Conservation (phyloP, 2,113 vertebrate species). For the Coreoperca whiteheadi region DNA sequence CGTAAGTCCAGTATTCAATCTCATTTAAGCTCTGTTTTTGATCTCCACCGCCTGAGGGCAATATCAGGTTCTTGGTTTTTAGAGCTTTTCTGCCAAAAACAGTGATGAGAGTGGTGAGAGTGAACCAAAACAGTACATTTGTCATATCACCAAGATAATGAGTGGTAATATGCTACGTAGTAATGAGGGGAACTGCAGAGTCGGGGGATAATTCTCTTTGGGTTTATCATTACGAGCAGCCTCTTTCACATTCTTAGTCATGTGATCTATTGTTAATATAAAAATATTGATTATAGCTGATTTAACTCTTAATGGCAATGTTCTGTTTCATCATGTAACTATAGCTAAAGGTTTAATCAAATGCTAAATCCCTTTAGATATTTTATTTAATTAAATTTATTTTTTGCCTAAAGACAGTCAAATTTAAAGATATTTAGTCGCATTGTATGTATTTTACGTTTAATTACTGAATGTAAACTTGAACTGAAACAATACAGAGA, state of each 20-base stretch:
- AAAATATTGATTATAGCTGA: neutral
- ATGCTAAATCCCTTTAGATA: neutral
- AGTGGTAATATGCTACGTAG: neutral
- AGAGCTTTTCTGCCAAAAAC: neutral
- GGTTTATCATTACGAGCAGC: neutral
- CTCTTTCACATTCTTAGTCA: neutral
- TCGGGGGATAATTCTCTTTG: neutral
- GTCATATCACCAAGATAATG: neutral
- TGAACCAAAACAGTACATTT: neutral
- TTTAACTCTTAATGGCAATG: neutral
- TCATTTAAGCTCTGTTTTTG: neutral
- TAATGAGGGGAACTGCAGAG: neutral
- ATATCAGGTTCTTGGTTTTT: neutral
- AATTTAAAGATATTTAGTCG: neutral
- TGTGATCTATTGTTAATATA: neutral
- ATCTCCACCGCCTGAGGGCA: neutral
- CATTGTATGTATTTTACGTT: neutral
- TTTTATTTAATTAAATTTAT: neutral
- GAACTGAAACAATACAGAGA: constrained; percentile 7
- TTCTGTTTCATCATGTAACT: neutral
- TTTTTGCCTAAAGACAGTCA: neutral
- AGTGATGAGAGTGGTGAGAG: neutral
- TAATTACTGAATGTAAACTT: constrained; percentile 14
- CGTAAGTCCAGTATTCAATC: neutral
- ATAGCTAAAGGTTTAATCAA: neutral